Conservation (phyloP, 2,113 vertebrate species). For the Lycocorax pyrrhopterus region DNA sequence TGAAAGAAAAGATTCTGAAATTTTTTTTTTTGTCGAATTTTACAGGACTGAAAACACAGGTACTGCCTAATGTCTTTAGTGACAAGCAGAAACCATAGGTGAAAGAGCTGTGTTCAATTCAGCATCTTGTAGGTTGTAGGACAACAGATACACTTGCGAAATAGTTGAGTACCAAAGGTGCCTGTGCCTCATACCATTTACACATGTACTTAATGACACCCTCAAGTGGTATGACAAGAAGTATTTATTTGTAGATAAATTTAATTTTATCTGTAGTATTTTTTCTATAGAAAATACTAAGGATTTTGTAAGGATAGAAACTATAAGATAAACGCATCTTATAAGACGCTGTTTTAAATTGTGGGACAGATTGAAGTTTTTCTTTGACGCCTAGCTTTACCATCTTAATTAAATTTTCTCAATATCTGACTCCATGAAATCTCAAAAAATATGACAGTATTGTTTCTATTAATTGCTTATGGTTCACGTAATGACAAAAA, state of each 20-base stretch:
- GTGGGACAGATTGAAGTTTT: not conserved
- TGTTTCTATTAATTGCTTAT: not conserved
- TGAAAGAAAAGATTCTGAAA: not conserved
- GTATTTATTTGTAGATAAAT: not conserved
- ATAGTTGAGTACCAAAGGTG: not conserved
- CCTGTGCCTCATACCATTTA: not conserved
- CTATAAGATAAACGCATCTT: not conserved
- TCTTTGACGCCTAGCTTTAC: not conserved
- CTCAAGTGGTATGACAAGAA: not conserved
- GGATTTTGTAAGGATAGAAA: not conserved
- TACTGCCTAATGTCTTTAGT: no score
- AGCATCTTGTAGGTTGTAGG: not conserved
- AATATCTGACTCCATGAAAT: not conserved
- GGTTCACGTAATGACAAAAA: not conserved
- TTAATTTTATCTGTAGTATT: not conserved
- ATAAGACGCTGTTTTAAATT: not conserved
- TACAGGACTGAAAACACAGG: not conserved
- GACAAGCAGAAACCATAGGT: not conserved
- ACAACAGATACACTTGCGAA: not conserved
- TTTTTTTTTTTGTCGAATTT: not conserved
- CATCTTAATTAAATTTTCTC: not conserved
- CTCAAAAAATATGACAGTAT: not conserved
- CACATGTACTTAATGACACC: not conserved
- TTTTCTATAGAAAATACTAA: not conserved
- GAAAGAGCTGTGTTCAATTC: not conserved